These are phyloP conservation scores for Melanotaenia trifasciata DNA, from an alignment of 2,797 vertebrate genomes.

Conservation along the genomic window DNA sequence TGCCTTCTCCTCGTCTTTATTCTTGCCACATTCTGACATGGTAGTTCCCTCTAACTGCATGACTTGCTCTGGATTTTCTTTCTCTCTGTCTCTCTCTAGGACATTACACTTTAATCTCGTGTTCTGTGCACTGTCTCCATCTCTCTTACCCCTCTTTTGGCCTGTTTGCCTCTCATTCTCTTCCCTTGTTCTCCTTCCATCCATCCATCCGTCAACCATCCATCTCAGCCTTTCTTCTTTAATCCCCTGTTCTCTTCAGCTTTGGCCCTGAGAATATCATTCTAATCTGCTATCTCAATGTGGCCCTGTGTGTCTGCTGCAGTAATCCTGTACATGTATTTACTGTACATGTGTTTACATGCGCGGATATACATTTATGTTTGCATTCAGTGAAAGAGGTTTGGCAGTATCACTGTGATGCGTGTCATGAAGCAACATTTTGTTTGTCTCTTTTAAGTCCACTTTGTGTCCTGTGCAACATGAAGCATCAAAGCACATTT, in stretches of 20 bases:
- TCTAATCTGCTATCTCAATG: slow-evolving; percentile 76
- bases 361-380: slow-evolving; percentile 33
- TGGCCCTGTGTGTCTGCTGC: slow-evolving; percentile 65
- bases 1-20: slow-evolving; percentile 74
- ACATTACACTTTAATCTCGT: slow-evolving; percentile 79
- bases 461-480: slow-evolving; percentile 40
- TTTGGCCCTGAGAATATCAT: slow-evolving; percentile 64
- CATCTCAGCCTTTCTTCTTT: slow-evolving; percentile 63
- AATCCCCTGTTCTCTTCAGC: slow-evolving; percentile 71
- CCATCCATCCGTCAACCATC: slow-evolving; percentile 53
- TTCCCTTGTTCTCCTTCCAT: slow-evolving; percentile 41
- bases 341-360: neutral
- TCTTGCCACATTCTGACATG: slow-evolving; percentile 73
- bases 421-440: slow-evolving; percentile 56
- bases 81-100: slow-evolving; percentile 70
- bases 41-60: slow-evolving; percentile 69
- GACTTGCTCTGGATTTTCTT: slow-evolving; percentile 69
- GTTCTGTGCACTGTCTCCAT: slow-evolving; percentile 60
- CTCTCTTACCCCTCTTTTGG: slow-evolving; percentile 24
- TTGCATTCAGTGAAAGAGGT: slow-evolving; percentile 43
- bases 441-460: slow-evolving; percentile 46
- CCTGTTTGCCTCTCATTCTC: slow-evolving; percentile 41
- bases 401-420: slow-evolving; percentile 33
- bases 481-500: slow-evolving; percentile 39
- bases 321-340: slow-evolving; percentile 44